A percentile compares a stretch with the other conserved stretches of the same genome.
phyloP scores from a whole-genome alignment of 1,140 invertebrate species.

The Ceratina japonica region DNA sequence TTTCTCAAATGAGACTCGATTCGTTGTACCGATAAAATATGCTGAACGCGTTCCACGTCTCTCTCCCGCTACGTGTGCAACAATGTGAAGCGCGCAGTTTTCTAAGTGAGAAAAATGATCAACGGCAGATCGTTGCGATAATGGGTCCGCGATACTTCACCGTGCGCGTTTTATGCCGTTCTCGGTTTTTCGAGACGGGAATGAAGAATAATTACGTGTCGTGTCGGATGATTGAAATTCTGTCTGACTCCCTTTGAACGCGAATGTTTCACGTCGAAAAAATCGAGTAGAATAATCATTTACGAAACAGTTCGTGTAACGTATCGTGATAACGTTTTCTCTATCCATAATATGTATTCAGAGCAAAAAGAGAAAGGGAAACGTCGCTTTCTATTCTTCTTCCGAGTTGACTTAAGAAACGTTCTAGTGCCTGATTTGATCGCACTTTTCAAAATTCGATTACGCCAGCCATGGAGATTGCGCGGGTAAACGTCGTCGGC shows the following conservation, averaged over 20 bases:
- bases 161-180: neutral
- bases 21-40: constrained; percentile 6
- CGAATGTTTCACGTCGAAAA: too few species aligned
- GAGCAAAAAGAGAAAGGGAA: too few species aligned
- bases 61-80: too few species aligned
- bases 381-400: too few species aligned
- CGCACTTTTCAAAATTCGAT: neutral
- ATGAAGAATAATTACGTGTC: neutral
- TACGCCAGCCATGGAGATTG: neutral
- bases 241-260: neutral
- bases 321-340: too few species aligned
- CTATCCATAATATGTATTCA: too few species aligned
- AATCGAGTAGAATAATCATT: too few species aligned
- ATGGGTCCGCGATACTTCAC: neutral
- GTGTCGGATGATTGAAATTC: too few species aligned
- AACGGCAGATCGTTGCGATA: neutral
- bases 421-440: too few species aligned
- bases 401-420: too few species aligned
- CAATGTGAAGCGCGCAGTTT: neutral
- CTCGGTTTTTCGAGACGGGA: neutral
- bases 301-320: too few species aligned
- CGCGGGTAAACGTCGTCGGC: neutral
- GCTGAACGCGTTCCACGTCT: neutral
- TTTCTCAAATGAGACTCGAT: constrained; percentile 23
- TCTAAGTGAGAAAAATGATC: neutral